These are phyloP conservation scores for Procambarus virginalis DNA, from an alignment of 1,140 invertebrate genomes.

Conservation along the genomic window DNA sequence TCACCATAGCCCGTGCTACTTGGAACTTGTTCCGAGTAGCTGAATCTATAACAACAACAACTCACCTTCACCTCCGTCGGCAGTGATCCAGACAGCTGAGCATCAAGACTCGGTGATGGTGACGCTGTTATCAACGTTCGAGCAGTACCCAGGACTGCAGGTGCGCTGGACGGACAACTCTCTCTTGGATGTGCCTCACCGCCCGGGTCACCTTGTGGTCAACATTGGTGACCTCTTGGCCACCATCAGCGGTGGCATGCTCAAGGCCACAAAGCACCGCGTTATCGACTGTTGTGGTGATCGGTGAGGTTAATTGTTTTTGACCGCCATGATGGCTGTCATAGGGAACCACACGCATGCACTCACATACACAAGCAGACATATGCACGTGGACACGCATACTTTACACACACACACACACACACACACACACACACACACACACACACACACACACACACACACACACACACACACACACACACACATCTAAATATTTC, in stretches of 20 bases:
- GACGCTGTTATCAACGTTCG: slow-evolving; percentile 58
- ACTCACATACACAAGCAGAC: too few species aligned
- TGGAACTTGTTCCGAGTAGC: too few species aligned
- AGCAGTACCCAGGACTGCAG: slow-evolving; percentile 53
- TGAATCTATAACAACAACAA: background rate
- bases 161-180: slow-evolving; percentile 51
- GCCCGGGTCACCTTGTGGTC: slow-evolving; percentile 46
- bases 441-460: too few species aligned
- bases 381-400: too few species aligned
- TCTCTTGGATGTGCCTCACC: slow-evolving; percentile 47
- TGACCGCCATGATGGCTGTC: too few species aligned
- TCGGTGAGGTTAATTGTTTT: slow-evolving; percentile 11
- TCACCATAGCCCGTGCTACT: too few species aligned
- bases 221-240: slow-evolving; percentile 55
- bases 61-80: background rate
- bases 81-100: slow-evolving; percentile 51
- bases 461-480: too few species aligned
- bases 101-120: slow-evolving; percentile 41
- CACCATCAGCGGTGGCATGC: slow-evolving; percentile 53
- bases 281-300: slow-evolving; percentile 47
- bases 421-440: too few species aligned
- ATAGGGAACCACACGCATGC: too few species aligned
- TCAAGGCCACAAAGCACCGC: slow-evolving; percentile 59
- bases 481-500: too few species aligned
- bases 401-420: too few species aligned